phyloP scores from a whole-genome alignment of 2,113 vertebrate species.

The Scomber japonicus region DNA sequence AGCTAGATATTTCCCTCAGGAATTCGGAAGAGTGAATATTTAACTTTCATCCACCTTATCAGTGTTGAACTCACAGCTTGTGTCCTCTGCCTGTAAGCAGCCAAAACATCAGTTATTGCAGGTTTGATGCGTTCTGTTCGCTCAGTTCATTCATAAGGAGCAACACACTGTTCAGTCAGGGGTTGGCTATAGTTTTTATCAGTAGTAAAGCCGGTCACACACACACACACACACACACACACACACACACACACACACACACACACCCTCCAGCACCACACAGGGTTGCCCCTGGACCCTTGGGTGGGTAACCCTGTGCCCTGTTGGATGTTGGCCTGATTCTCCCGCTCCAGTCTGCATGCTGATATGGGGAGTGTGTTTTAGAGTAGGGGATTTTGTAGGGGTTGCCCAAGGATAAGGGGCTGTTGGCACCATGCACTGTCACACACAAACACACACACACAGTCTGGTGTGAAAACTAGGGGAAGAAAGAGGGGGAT shows the following conservation, averaged over 20 bases:
- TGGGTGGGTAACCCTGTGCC: conserved; percentile 58
- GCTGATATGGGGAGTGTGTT: conserved; percentile 50
- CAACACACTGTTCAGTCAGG: too few relatives aligned
- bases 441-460: conserved; percentile 25
- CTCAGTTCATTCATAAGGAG: too few relatives aligned
- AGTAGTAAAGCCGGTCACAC: background rate
- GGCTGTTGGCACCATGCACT: conserved; percentile 59
- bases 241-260: background rate
- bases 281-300: conserved; percentile 41
- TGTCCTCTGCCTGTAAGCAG: too few relatives aligned
- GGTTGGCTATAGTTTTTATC: background rate
- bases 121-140: too few relatives aligned
- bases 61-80: too few relatives aligned
- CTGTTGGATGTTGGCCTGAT: conserved; percentile 55
- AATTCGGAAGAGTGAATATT: too few relatives aligned
- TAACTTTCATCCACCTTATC: too few relatives aligned
- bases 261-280: background rate
- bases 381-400: conserved; percentile 47
- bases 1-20: too few relatives aligned
- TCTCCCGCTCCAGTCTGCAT: conserved; percentile 44
- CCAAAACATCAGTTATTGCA: too few relatives aligned
- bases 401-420: conserved; percentile 64
- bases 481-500: conserved; percentile 73
- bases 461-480: conserved; percentile 68
- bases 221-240: conserved; percentile 17